Base-by-base conservation (phyloP, 2,113 vertebrate species). In the Syngnathoides biaculeatus region DNA sequence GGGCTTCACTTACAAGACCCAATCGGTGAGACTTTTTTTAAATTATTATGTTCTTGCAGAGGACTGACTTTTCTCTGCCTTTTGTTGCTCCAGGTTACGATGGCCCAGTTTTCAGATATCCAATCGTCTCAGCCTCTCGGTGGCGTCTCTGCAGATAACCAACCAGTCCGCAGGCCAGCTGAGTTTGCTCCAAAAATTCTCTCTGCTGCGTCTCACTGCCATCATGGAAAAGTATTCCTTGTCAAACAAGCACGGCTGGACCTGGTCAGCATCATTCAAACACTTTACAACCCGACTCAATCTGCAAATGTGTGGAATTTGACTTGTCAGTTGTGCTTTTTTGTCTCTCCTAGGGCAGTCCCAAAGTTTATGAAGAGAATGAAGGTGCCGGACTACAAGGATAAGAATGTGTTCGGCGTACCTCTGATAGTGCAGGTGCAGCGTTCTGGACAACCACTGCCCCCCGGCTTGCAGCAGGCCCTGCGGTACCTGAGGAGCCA, bases 331-430 rank as follows among this genome's bases (percentile, higher is more conserved):
- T 73, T n/a, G n/a, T 47, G 62, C 17, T 73, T 19, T 66, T 55
- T 39, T 76, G 9, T 62, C 6, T 62, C 6, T 92, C 86, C 68
- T 70, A 99, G 97, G 96, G 94, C 96, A 39, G 96, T 99, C 69
- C 96, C 97, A 64, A 99, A 97, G 89, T 99, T 99, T 80, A 99
- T 99, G 95, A 98, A 97, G 90, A 93, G 97, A 86, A 95, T 95
- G 93, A 98, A 97, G 87, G 95, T 97, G 68, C 97, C 96, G 15
- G 96, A 99, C 85, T 98, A 98, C 83, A 97, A 94, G 86, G 97
- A 96, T 84, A 98, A 96, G 88, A 93, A 94, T 3, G 95, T 98
- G 73, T 99, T 99, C 67, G 95, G 96, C 0, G 95, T 99, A n/a
- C 97, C 97, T 55, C 93, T 99, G 70, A 96, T 97, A 26, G 92